phyloP scores from a whole-genome alignment of 2,797 vertebrate genomes.

The Falco naumanni region DNA sequence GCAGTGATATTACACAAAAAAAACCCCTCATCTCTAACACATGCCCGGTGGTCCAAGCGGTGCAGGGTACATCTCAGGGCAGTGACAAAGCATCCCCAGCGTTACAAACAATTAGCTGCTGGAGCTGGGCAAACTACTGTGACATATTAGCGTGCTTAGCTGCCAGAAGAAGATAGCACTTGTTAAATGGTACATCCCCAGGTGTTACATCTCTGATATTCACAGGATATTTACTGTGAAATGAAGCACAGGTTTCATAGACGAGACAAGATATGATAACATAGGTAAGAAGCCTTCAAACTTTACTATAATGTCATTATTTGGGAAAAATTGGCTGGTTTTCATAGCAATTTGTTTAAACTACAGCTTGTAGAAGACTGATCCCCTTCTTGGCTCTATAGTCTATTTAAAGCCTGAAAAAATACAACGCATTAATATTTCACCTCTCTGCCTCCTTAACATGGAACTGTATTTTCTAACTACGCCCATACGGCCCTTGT shows the following conservation, averaged over 20 bases:
- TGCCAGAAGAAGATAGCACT: not conserved
- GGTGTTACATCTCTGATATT: too few relatives aligned
- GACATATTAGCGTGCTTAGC: not conserved
- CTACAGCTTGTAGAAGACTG: not conserved
- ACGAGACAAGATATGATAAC: fast-evolving
- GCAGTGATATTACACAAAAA: not conserved
- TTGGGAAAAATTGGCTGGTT: not conserved
- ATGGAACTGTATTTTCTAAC: not conserved
- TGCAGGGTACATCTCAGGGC: fast-evolving
- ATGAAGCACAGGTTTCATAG: not conserved
- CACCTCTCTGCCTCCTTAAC: not conserved
- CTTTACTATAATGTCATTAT: not conserved
- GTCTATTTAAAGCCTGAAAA: not conserved
- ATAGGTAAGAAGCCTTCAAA: not conserved
- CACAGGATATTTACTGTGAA: not conserved
- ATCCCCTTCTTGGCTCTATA: not conserved
- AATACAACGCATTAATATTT: not conserved
- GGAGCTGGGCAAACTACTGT: not conserved
- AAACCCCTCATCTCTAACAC: too few relatives aligned
- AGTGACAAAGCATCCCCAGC: not conserved
- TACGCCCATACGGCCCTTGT: not conserved
- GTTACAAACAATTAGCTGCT: not conserved
- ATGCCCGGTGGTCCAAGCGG: not conserved
- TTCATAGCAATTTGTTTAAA: not conserved
- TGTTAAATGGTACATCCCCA: not conserved